A percentile compares a stretch with the other conserved stretches of the same genome.
Conservation (phyloP, 2,797 vertebrate species). For the Merluccius polli region DNA sequence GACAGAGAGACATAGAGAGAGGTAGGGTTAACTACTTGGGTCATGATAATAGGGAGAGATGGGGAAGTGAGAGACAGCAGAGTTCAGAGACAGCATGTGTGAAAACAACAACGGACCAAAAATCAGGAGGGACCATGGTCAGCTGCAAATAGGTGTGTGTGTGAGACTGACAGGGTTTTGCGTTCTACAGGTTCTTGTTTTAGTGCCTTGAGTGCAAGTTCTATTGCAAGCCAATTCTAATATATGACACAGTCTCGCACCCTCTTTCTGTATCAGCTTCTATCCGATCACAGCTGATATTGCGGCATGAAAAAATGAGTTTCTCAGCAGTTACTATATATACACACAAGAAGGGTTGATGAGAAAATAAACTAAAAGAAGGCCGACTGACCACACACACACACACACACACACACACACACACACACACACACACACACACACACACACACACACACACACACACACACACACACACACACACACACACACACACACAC, state of each 20-base stretch:
- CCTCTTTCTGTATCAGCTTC: background rate
- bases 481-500: conserved; percentile 17
- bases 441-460: conserved; percentile 46
- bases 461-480: conserved; percentile 36
- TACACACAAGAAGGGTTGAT: conserved; percentile 51
- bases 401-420: conserved; percentile 2
- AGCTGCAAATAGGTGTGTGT: background rate
- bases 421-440: conserved; percentile 25
- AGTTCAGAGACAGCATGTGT: too few species aligned
- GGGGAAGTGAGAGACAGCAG: too few species aligned
- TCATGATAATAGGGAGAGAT: too few species aligned
- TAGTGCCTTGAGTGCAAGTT: background rate
- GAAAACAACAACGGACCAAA: too few species aligned
- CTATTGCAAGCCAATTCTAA: too few species aligned
- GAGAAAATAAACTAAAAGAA: conserved; percentile 44
- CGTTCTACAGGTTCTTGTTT: background rate
- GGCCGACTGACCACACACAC: background rate
- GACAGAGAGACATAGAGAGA: too few species aligned
- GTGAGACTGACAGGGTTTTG: background rate
- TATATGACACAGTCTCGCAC: too few species aligned
- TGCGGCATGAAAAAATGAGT: too few species aligned
- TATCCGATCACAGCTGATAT: conserved; percentile 38
- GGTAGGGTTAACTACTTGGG: too few species aligned
- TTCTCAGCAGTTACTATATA: too few species aligned
- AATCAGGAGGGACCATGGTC: background rate